A percentile compares a stretch with the other conserved stretches of the same genome.
These are phyloP conservation scores for Cheilosia soror DNA, from an alignment of 2,888 invertebrate species.

Conservation along the genomic window DNA sequence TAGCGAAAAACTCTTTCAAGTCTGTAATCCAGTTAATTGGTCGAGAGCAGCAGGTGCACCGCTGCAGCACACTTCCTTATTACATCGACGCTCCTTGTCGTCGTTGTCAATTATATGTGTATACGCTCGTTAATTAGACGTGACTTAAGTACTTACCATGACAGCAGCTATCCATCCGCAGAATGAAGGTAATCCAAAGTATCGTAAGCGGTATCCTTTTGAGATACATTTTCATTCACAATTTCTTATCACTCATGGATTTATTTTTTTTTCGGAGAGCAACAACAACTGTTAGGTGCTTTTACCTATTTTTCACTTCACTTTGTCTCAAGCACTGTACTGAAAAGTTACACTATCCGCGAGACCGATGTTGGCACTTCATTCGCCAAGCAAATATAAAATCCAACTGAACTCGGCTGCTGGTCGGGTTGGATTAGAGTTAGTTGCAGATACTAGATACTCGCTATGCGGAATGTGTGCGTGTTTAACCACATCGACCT, in stretches of 20 bases:
- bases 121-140: constrained; percentile 28
- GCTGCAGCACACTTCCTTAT: constrained; percentile 61
- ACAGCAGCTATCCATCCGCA: constrained; percentile 56
- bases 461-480: constrained; percentile 58
- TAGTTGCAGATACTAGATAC: constrained; percentile 66
- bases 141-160: constrained; percentile 62
- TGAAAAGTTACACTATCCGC: constrained; percentile 50
- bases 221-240: constrained; percentile 54
- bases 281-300: constrained; percentile 19
- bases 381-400: constrained; percentile 68
- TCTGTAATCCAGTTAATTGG: constrained; percentile 71
- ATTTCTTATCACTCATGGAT: constrained; percentile 55
- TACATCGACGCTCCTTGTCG: constrained; percentile 45
- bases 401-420: constrained; percentile 54
- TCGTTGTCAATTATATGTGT: background rate
- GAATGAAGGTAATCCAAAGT: constrained; percentile 60
- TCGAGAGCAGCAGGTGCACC: constrained; percentile 58
- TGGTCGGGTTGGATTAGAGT: constrained; percentile 54
- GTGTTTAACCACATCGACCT: constrained; percentile 56
- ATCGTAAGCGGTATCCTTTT: constrained; percentile 59
- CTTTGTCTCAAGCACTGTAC: constrained; percentile 2
- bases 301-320: constrained; percentile 21
- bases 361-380: constrained; percentile 69
- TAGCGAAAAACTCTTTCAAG: constrained; percentile 41
- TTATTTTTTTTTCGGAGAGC: background rate